Conservation (phyloP, 2,888 invertebrate species). For the Zhengitettix transpicula region DNA sequence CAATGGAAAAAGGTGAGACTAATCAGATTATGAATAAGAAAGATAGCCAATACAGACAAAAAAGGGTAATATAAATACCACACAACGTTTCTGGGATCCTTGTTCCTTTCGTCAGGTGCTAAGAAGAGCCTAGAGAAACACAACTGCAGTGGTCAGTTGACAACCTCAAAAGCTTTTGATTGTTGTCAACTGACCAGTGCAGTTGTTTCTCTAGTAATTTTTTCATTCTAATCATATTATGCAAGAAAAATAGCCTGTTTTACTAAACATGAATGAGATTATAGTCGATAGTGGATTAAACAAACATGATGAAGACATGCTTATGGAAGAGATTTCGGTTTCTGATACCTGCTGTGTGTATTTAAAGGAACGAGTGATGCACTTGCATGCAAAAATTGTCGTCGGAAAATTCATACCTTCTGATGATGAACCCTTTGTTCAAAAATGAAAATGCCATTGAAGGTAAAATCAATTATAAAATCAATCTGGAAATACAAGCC, state of each 20-base stretch:
- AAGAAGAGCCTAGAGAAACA: too few relatives aligned
- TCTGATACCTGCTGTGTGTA: neutral
- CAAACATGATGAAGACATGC: neutral
- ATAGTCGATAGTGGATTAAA: neutral
- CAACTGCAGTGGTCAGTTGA: too few relatives aligned
- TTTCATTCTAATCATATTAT: too few relatives aligned
- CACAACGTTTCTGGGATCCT: too few relatives aligned
- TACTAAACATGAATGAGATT: neutral
- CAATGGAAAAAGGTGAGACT: neutral
- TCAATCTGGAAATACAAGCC: neutral
- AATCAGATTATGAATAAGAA: too few relatives aligned
- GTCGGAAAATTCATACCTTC: neutral
- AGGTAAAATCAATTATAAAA: neutral
- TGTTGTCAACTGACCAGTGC: too few relatives aligned
- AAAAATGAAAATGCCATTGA: neutral
- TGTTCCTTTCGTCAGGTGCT: too few relatives aligned
- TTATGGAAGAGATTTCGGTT: neutral
- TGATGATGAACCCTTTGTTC: neutral
- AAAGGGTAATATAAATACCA: too few relatives aligned
- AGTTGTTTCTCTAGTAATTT: too few relatives aligned
- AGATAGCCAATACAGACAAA: too few relatives aligned
- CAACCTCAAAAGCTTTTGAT: too few relatives aligned
- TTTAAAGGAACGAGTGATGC: constrained; percentile 1
- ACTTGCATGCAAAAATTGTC: neutral
- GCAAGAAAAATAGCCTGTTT: neutral